Percentiles rank a stretch among this genome's conserved stretches.
Evolutionary conservation across 2,113 vertebrate species (phyloP).

Genomic region (Aepyceros melampus): DNA sequence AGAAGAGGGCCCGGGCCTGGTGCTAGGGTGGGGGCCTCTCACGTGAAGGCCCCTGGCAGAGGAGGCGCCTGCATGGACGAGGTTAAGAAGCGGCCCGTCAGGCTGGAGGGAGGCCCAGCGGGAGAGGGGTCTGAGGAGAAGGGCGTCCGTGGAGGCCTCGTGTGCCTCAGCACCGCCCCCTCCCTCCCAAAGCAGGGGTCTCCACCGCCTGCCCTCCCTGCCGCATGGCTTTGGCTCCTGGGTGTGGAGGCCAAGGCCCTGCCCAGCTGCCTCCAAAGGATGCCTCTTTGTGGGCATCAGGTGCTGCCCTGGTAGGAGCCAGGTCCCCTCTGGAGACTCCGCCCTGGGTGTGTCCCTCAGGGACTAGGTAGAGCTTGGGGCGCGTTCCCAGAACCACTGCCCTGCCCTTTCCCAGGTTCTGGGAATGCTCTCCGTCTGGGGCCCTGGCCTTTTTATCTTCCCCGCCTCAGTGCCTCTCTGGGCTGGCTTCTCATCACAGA

Average conservation of each 20-base stretch:
- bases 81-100: neutral
- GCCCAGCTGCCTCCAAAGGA: neutral
- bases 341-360: neutral
- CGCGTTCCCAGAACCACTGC: accelerated
- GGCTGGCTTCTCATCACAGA: neutral
- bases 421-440: neutral
- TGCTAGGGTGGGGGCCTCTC: neutral
- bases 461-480: neutral
- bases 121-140: neutral
- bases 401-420: neutral
- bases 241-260: neutral
- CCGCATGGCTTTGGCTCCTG: neutral
- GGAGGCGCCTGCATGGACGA: neutral
- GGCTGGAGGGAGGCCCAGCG: neutral
- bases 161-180: neutral
- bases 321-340: neutral
- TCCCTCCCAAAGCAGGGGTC: neutral
- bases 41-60: neutral
- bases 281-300: neutral
- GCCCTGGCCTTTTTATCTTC: neutral
- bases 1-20: neutral
- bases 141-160: neutral
- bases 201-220: neutral
- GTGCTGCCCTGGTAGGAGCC: neutral
- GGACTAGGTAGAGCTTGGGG: neutral